Conservation (phyloP, 2,113 vertebrate genomes). For the Andinoacara biseriatus region DNA sequence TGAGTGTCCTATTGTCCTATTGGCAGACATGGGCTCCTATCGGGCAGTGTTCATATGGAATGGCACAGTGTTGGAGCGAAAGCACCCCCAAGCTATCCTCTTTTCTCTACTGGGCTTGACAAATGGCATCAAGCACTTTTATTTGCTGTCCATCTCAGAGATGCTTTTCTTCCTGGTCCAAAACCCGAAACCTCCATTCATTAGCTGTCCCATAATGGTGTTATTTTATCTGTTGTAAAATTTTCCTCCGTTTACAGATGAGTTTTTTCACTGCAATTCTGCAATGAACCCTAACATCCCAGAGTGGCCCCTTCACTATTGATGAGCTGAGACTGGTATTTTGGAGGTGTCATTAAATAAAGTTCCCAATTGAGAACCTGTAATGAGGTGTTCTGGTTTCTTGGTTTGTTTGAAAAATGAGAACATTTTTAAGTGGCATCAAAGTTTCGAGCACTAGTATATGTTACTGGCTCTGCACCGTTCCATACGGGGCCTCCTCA, state of each 20-base stretch:
- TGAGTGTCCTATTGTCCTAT: not conserved
- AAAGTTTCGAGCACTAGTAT: not conserved
- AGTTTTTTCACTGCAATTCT: not conserved
- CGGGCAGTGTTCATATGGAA: rapidly evolving
- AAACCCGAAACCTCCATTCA: not conserved
- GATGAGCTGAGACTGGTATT: not conserved
- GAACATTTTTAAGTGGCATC: not conserved
- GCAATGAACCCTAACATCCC: not conserved
- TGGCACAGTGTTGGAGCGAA: not conserved
- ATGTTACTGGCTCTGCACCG: not conserved
- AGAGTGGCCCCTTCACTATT: not conserved
- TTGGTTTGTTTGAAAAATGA: not conserved
- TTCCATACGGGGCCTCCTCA: not conserved
- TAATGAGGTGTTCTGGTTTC: not conserved
- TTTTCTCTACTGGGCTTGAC: not conserved
- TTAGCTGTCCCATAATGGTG: not conserved
- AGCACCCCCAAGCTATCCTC: rapidly evolving
- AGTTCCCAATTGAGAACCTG: not conserved
- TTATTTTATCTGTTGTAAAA: not conserved
- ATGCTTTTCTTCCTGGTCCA: not conserved
- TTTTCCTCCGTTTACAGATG: not conserved
- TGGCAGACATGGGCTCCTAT: not conserved
- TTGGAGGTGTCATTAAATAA: not conserved
- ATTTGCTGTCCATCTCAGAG: not conserved
- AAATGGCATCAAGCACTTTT: not conserved